Evolutionary conservation across 2,888 invertebrate genomes (phyloP).

Genomic region (Drymonia ruficornis): DNA sequence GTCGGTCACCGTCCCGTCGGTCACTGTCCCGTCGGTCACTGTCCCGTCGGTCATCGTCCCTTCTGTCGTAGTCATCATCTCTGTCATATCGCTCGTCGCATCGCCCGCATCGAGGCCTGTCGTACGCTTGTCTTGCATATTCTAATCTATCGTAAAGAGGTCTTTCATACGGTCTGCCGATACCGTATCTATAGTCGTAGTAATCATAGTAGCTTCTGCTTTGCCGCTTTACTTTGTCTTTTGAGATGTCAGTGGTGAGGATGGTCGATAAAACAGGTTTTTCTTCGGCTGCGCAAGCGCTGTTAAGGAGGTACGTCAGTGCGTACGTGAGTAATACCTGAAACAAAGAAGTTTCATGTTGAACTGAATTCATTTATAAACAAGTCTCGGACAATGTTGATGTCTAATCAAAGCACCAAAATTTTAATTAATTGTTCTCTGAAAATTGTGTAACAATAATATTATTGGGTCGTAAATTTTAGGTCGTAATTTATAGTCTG

Average conservation of each 20-base stretch:
- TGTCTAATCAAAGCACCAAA: constrained; percentile 9
- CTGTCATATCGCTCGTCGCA: constrained; percentile 61
- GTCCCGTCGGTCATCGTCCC: constrained; percentile 42
- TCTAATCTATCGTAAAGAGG: constrained; percentile 59
- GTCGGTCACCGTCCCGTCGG: constrained; percentile 53
- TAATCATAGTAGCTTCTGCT: constrained; percentile 75
- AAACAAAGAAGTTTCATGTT: constrained; percentile 34
- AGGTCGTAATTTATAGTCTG: too few species aligned
- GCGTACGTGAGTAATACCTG: constrained; percentile 53
- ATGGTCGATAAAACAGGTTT: constrained; percentile 61
- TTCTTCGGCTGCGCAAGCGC: constrained; percentile 42
- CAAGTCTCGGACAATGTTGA: constrained; percentile 13
- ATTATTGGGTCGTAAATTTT: too few species aligned
- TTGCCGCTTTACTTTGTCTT: constrained; percentile 57
- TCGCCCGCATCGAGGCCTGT: constrained; percentile 64
- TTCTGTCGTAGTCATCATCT: constrained; percentile 51
- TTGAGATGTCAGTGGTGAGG: constrained; percentile 43
- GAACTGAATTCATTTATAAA: neutral
- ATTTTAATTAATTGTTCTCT: too few species aligned
- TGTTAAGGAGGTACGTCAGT: constrained; percentile 35
- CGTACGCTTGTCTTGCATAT: constrained; percentile 48
- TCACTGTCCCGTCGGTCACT: constrained; percentile 51
- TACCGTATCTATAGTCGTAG: constrained; percentile 66
- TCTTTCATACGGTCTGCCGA: constrained; percentile 63
- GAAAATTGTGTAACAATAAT: too few species aligned